Conservation (phyloP, 1,140 invertebrate genomes). For the Conus betulinus region DNA sequence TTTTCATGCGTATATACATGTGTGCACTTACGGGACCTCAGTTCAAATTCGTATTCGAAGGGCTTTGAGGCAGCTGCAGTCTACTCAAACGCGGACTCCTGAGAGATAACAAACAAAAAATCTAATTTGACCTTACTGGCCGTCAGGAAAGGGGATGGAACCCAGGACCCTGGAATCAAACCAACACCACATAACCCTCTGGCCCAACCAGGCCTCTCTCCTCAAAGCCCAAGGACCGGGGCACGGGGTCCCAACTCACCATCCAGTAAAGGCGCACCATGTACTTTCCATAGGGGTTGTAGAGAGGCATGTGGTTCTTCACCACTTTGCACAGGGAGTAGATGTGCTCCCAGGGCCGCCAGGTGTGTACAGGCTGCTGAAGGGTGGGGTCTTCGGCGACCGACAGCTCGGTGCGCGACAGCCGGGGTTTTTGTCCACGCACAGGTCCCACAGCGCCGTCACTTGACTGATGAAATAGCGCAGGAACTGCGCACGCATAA, state of each 20-base stretch:
- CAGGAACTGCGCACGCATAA: constrained; percentile 64
- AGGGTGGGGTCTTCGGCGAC: constrained; percentile 51
- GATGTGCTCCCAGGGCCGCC: constrained; percentile 76
- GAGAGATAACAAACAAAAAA: too few relatives aligned
- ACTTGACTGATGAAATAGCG: constrained; percentile 74
- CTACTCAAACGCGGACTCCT: too few relatives aligned
- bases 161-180: too few relatives aligned
- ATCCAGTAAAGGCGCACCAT: constrained; percentile 75
- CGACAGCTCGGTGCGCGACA: constrained; percentile 7
- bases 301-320: constrained; percentile 72
- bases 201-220: too few relatives aligned
- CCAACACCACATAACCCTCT: too few relatives aligned
- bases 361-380: constrained; percentile 57
- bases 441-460: constrained; percentile 71
- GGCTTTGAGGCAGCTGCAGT: too few relatives aligned
- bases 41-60: too few relatives aligned
- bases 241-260: constrained; percentile 58
- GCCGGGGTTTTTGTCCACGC: constrained; percentile 51
- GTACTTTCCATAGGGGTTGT: constrained; percentile 76
- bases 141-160: too few relatives aligned
- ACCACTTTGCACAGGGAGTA: constrained; percentile 73
- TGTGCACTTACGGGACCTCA: too few relatives aligned
- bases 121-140: too few relatives aligned
- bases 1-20: too few relatives aligned
- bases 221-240: too few relatives aligned